Evolutionary conservation across 30 jellyfish, hydroid and myxozoan genomes (phyloP).

Genomic region (Mastigias papua): DNA sequence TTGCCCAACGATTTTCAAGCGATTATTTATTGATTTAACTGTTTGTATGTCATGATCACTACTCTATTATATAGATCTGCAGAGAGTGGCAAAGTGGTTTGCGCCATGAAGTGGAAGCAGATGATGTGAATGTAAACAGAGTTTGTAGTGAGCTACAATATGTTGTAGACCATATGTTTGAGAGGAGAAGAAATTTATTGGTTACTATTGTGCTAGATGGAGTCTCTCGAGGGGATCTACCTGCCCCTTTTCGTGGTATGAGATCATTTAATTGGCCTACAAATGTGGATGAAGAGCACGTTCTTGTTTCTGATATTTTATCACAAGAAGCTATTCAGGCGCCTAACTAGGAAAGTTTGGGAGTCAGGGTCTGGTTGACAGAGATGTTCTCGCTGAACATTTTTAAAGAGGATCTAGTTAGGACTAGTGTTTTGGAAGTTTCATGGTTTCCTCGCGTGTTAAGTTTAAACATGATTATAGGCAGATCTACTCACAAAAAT

Average conservation of each 20-base stretch:
- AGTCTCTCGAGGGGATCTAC: conserved; percentile 44
- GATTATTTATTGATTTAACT: too few relatives aligned
- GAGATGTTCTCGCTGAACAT: too few relatives aligned
- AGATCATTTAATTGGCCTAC: conserved; percentile 3
- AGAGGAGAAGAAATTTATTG: conserved; percentile 22
- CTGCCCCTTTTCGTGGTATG: conserved; percentile 19
- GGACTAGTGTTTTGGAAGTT: too few relatives aligned
- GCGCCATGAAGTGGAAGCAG: background rate
- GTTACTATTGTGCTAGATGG: conserved; percentile 59
- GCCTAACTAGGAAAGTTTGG: too few relatives aligned
- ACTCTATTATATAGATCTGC: conserved; percentile 18
- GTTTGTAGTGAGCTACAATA: conserved; percentile 59
- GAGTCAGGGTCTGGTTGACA: too few relatives aligned
- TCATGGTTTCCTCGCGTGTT: too few relatives aligned
- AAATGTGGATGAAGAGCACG: background rate
- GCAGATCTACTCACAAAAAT: too few relatives aligned
- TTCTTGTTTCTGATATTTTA: background rate
- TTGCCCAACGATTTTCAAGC: too few relatives aligned
- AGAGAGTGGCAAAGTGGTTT: conserved; percentile 28
- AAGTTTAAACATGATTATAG: too few relatives aligned
- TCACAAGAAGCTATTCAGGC: background rate
- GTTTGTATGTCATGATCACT: background rate
- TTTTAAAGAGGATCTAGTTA: too few relatives aligned
- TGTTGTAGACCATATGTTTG: conserved; percentile 57
- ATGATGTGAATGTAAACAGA: conserved; percentile 31